Percentiles rank a stretch among this genome's conserved stretches.
Evolutionary conservation across 2,888 invertebrate species (phyloP).

Genomic region (Macaria liturata): DNA sequence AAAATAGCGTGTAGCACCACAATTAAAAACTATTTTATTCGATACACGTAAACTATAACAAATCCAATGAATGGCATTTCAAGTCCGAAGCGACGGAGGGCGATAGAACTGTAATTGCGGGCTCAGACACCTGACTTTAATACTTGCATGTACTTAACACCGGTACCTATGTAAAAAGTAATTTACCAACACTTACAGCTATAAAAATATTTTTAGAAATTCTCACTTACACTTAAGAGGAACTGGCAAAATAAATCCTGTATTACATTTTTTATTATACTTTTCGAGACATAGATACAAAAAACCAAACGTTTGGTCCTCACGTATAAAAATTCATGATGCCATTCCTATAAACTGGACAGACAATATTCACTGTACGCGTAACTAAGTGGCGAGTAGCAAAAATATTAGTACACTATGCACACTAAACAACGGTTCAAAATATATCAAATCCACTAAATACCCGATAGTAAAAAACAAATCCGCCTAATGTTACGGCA

Average conservation of each 20-base stretch:
- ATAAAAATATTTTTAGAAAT: constrained; percentile 81
- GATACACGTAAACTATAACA: constrained; percentile 55
- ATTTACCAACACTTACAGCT: constrained; percentile 79
- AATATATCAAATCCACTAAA: constrained; percentile 77
- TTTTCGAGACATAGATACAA: constrained; percentile 57
- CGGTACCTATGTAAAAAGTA: constrained; percentile 71
- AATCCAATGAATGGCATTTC: constrained; percentile 53
- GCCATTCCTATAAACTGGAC: constrained; percentile 79
- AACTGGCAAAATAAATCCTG: constrained; percentile 83
- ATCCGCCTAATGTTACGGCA: constrained; percentile 59
- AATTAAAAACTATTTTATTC: constrained; percentile 61
- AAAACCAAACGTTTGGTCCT: constrained; percentile 72
- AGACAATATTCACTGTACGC: constrained; percentile 61
- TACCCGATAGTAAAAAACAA: constrained; percentile 70
- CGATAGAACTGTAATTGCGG: constrained; percentile 29
- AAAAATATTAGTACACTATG: constrained; percentile 80
- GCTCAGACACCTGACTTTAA: constrained; percentile 50
- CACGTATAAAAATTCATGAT: constrained; percentile 70
- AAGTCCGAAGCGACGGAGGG: constrained; percentile 48
- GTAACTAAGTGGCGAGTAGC: constrained; percentile 64
- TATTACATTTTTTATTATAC: constrained; percentile 51
- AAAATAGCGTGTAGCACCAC: constrained; percentile 70
- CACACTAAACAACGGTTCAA: constrained; percentile 75
- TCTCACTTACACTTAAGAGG: constrained; percentile 82
- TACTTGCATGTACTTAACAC: constrained; percentile 65